phyloP scores from a whole-genome alignment of 2,888 invertebrate genomes.

The Hylaea fasciaria region DNA sequence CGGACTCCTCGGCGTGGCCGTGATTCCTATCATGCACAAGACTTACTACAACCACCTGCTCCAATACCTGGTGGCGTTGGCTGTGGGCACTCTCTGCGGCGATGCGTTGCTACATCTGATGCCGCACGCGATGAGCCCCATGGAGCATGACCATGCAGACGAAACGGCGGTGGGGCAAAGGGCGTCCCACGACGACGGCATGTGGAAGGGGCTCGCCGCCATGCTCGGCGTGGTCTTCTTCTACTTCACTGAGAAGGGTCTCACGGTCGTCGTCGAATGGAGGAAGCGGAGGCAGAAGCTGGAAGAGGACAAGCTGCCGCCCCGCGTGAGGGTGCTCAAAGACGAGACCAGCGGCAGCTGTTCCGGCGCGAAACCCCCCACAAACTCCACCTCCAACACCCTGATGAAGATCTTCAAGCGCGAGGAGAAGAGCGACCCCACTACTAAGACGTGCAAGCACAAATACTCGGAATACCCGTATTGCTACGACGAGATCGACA shows the following conservation, averaged over 20 bases:
- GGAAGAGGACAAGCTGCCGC: slow-evolving; percentile 86
- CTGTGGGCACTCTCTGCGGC: slow-evolving; percentile 95
- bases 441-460: slow-evolving; percentile 91
- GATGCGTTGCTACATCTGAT: slow-evolving; percentile 96
- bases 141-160: slow-evolving; percentile 56
- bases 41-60: slow-evolving; percentile 94
- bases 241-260: slow-evolving; percentile 93
- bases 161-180: slow-evolving; percentile 44
- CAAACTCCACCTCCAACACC: slow-evolving; percentile 72
- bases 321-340: slow-evolving; percentile 89
- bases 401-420: slow-evolving; percentile 76
- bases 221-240: slow-evolving; percentile 94
- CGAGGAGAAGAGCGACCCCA: slow-evolving; percentile 74
- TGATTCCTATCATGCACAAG: slow-evolving; percentile 96
- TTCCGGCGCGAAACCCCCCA: slow-evolving; percentile 71
- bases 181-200: slow-evolving; percentile 87
- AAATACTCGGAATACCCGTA: slow-evolving; percentile 96
- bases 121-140: slow-evolving; percentile 90
- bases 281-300: slow-evolving; percentile 89
- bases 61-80: slow-evolving; percentile 96
- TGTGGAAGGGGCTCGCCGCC: slow-evolving; percentile 94
- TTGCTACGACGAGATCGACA: slow-evolving; percentile 93
- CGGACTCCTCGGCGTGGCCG: slow-evolving; percentile 93
- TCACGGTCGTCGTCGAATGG: slow-evolving; percentile 93
- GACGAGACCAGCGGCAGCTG: slow-evolving; percentile 85